phyloP scores from a whole-genome alignment of 2,113 vertebrate species.

The Cnemophilus loriae region DNA sequence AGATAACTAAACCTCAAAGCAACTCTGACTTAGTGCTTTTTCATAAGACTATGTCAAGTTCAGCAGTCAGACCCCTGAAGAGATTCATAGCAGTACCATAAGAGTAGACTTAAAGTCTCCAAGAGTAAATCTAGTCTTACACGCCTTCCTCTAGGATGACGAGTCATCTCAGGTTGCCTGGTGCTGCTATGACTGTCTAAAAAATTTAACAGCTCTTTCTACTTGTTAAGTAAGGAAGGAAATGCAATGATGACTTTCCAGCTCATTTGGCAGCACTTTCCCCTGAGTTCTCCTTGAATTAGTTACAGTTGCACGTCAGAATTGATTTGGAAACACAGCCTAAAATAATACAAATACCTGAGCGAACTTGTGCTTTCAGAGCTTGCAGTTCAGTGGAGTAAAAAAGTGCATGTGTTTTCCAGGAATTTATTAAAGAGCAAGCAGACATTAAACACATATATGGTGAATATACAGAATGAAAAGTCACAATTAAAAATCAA shows the following conservation, averaged over 20 bases:
- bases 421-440: not conserved
- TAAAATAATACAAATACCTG: not conserved
- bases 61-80: not conserved
- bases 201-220: not conserved
- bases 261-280: not conserved
- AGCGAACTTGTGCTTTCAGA: not conserved
- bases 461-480: not conserved
- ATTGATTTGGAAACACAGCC: not conserved
- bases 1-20: not conserved
- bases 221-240: not conserved
- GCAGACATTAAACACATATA: not conserved
- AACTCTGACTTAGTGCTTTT: not conserved
- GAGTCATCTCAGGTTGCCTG: not conserved
- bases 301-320: not conserved
- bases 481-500: not conserved
- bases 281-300: not conserved
- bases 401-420: not conserved
- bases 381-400: not conserved
- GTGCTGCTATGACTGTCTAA: not conserved
- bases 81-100: not conserved
- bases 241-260: not conserved
- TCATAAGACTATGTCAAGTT: not conserved
- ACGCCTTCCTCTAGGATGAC: not conserved
- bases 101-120: not conserved
- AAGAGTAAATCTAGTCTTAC: not conserved